Base-by-base conservation (phyloP, 2,797 vertebrate species). In the Acipenser oxyrinchus region DNA sequence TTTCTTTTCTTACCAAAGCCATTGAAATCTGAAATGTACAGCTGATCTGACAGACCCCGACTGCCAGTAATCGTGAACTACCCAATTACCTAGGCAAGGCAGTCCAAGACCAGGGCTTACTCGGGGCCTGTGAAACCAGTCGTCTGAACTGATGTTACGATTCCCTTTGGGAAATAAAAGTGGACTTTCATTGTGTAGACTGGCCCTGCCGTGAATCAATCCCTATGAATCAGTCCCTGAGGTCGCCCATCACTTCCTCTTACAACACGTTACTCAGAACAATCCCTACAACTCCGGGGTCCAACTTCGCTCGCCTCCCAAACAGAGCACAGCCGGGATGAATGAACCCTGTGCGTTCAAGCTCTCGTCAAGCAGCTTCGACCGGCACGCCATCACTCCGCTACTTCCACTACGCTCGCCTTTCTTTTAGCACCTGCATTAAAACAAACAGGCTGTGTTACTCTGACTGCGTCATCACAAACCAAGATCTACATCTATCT, bases 361-460 rank as follows among this genome's bases (percentile, higher is more conserved):
- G 80, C 85, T 83, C 78, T 83, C 75, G 78, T 72, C 60, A 72
- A 64, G 76, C 76, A 10, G 64, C 1, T 37, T 12, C 6, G 48
- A 66, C 70, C 57, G 72, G 76, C 77, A 67, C 11, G 74, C 50
- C 53, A 73, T 93, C 90, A 93, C 78, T 92, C 90, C 0, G 83
- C 75, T 76, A 89, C 87, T 55, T 55, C 53, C 53, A 55, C 53
- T 74, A 91, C 89, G 0, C 84, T 77, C 77, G 86, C 88, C 80
- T 87, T 86, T 8, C 83, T 85, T 79, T 83, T 86, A 86, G 88
- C 84, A 85, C 87, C 89, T 91, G 82, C 18, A 48, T 59, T 51
- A 72, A 73, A 52, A 0, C 7, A 11, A 7, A 37, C n/a, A 18
- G 53, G 55, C 63, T 12, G 66, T 13, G 6, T 51, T 69, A 13